Conservation (phyloP, 2,113 vertebrate genomes). For the Corynorhinus townsendii region DNA sequence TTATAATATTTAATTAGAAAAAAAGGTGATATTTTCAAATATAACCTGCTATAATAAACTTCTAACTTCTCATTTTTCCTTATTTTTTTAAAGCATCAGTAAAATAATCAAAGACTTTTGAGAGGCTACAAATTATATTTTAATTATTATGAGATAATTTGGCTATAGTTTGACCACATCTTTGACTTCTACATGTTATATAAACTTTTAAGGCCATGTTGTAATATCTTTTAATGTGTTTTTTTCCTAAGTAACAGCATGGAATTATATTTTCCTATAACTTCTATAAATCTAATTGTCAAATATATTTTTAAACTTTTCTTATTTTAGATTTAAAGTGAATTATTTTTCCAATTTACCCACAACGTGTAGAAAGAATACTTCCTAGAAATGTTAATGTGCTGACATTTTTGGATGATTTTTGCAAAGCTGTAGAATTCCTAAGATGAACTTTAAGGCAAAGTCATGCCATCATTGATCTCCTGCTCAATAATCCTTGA, state of each 20-base stretch:
- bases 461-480: constrained; percentile 50
- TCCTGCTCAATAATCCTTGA: constrained; percentile 31
- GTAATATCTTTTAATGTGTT: not conserved
- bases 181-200: not conserved
- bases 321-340: not conserved
- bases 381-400: not conserved
- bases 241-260: not conserved
- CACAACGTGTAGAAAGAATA: not conserved
- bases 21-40: not conserved
- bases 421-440: not conserved
- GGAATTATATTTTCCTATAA: not conserved
- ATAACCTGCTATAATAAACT: not conserved
- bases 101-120: constrained; percentile 2
- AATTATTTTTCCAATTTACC: not conserved
- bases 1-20: constrained; percentile 1
- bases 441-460: constrained; percentile 48
- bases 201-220: not conserved
- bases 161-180: not conserved
- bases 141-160: not conserved
- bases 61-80: not conserved
- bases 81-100: not conserved
- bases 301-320: not conserved
- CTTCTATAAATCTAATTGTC: not conserved
- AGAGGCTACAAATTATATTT: not conserved
- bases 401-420: not conserved